phyloP scores from a whole-genome alignment of 2,888 invertebrate genomes.

The Agriopis leucophaearia region DNA sequence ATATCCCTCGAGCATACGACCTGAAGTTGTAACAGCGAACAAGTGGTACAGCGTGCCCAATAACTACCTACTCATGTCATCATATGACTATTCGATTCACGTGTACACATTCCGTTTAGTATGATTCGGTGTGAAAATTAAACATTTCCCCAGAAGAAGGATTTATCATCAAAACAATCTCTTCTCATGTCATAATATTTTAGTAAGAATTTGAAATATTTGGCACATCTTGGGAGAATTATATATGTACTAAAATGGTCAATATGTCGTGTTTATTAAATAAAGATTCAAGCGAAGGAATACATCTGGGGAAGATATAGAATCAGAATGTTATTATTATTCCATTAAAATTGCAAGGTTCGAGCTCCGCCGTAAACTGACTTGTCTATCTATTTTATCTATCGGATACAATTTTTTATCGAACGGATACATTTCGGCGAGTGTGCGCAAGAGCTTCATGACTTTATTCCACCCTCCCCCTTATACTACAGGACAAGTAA shows the following conservation, averaged over 20 bases:
- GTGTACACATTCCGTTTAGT: background rate
- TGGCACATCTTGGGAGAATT: conserved; percentile 23
- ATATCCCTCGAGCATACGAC: too few species aligned
- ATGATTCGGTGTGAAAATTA: conserved; percentile 42
- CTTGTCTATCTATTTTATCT: too few species aligned
- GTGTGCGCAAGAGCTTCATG: too few species aligned
- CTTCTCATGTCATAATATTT: conserved; percentile 52
- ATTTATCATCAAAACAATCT: conserved; percentile 37
- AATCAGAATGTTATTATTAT: conserved; percentile 4
- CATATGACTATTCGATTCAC: background rate
- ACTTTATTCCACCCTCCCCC: too few species aligned
- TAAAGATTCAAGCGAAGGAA: conserved; percentile 3
- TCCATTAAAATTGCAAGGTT: background rate
- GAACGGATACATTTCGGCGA: too few species aligned
- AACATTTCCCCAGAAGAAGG: conserved; percentile 39
- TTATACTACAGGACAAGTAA: too few species aligned
- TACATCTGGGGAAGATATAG: background rate
- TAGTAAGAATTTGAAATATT: conserved; percentile 38
- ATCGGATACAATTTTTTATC: too few species aligned
- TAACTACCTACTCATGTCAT: too few species aligned
- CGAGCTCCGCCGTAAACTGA: too few species aligned
- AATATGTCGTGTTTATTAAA: conserved; percentile 27
- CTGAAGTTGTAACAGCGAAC: too few species aligned
- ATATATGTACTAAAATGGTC: conserved; percentile 12
- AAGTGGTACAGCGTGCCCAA: too few species aligned